These are phyloP conservation scores for Eupithecia abbreviata DNA, from an alignment of 2,888 invertebrate species.

Conservation along the genomic window DNA sequence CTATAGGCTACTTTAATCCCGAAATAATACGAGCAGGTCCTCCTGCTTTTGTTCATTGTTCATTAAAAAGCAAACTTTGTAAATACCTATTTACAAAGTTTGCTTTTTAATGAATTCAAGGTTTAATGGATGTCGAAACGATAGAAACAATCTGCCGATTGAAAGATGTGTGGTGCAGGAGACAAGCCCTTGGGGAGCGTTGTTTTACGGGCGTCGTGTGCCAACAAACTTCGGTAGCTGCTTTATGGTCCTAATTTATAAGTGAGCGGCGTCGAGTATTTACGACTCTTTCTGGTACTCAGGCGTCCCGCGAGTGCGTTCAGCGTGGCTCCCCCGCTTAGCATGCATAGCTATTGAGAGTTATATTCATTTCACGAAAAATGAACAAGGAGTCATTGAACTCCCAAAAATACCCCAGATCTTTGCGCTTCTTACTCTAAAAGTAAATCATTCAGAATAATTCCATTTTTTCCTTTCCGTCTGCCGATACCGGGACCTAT, in stretches of 20 bases:
- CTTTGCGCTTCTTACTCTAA: background rate
- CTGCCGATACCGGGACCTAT: background rate
- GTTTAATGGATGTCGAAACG: constrained; percentile 23
- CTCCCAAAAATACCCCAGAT: background rate
- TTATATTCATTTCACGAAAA: constrained; percentile 17
- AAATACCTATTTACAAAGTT: background rate
- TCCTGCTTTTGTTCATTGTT: too few species aligned
- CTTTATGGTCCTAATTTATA: constrained; percentile 84
- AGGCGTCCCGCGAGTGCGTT: constrained; percentile 79
- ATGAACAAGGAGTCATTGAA: background rate
- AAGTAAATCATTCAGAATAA: background rate
- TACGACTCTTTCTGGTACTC: constrained; percentile 79
- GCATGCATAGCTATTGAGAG: constrained; percentile 34
- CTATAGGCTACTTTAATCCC: background rate
- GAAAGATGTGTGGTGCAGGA: constrained; percentile 68
- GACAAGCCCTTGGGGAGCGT: constrained; percentile 69
- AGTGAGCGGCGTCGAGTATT: constrained; percentile 80
- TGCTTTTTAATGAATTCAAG: background rate
- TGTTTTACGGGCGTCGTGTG: constrained; percentile 81
- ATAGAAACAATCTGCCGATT: constrained; percentile 60
- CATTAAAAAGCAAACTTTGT: too few species aligned
- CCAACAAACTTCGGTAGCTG: constrained; percentile 82
- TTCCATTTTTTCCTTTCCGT: background rate
- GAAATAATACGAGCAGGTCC: background rate
- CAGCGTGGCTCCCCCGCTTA: constrained; percentile 47